Conservation (phyloP, 2,888 invertebrate genomes). For the Toxonevra muliebris region DNA sequence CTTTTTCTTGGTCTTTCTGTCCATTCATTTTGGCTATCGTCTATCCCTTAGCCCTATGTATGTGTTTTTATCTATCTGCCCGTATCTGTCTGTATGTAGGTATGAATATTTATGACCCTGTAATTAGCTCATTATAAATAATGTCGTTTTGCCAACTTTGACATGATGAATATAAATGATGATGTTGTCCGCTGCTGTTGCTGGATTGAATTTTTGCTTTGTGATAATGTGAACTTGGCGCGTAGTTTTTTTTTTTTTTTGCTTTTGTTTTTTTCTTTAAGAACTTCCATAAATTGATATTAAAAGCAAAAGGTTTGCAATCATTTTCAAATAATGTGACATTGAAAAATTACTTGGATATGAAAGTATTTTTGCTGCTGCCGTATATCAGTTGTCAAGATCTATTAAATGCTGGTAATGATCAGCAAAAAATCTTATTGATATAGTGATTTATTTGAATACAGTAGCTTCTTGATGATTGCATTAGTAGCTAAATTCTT, state of each 20-base stretch:
- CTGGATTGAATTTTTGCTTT: neutral
- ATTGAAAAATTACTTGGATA: too few species aligned
- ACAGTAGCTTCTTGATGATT: too few species aligned
- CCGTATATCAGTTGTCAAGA: too few species aligned
- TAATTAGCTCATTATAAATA: conserved; percentile 50
- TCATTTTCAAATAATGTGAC: too few species aligned
- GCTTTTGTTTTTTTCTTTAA: neutral
- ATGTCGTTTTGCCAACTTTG: conserved; percentile 43
- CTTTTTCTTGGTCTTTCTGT: conserved; percentile 9
- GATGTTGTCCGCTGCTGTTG: conserved; percentile 1
- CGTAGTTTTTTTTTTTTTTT: too few species aligned
- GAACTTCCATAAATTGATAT: too few species aligned
- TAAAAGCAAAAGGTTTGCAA: too few species aligned
- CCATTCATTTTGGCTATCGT: neutral
- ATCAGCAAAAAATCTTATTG: too few species aligned
- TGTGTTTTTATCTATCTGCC: neutral
- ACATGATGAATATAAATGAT: conserved; percentile 34
- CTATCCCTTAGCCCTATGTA: neutral
- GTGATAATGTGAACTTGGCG: neutral
- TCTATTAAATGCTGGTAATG: too few species aligned
- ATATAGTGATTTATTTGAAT: too few species aligned
- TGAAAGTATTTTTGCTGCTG: too few species aligned
- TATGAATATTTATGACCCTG: conserved; percentile 46
- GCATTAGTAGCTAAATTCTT: too few species aligned
- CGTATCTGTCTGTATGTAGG: conserved; percentile 14